Base-by-base conservation (phyloP, 2,797 vertebrate genomes). In the Poecile montanus region DNA sequence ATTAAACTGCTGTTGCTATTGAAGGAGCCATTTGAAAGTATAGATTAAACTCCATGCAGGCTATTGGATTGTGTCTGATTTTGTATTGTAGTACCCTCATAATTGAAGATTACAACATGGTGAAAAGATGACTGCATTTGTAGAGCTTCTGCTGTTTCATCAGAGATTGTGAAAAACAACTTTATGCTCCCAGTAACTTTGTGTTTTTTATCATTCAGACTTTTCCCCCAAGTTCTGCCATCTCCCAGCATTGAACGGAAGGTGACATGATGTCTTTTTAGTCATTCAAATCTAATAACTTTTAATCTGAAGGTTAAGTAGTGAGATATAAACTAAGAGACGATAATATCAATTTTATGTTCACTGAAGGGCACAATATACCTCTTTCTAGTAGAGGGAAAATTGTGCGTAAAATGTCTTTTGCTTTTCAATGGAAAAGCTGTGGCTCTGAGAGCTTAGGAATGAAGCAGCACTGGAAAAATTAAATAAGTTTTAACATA, bases 301-400 rank as follows among this genome's bases (percentile, higher is more conserved):
- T 98, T 98, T 98, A 98, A 98, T 98, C 98, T 98, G 97, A 98
- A 98, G 98, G 98, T 98, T 98, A 98, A 98, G 97, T 98, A 98
- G 97, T 98, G 97, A 98, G 97, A 97, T 98, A 98, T 98, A 98
- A 98, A 98, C 97, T 98, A 97, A 98, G 97, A 97, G 97, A 98
- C 73, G 96, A 97, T 98, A 98, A 98, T 98, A 98, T 98, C 98
- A 98, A 97, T 98, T 98, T 98, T 97, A 98, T 98, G 97, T 97
- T 98, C 97, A 98, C 97, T 98, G 97, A 98, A 98, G 98, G 97
- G 97, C 97, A 97, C 97, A 97, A 97, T 97, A 98, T 97, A 96
- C 97, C 96, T 97, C 97, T 96, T 97, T 95, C 94, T 97, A 96
- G 97, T 97, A 93, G 97, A 97, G 95, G 91, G 98, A 98, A 98